phyloP scores from a whole-genome alignment of 2,888 invertebrate species.

The Eristalis intricaria region DNA sequence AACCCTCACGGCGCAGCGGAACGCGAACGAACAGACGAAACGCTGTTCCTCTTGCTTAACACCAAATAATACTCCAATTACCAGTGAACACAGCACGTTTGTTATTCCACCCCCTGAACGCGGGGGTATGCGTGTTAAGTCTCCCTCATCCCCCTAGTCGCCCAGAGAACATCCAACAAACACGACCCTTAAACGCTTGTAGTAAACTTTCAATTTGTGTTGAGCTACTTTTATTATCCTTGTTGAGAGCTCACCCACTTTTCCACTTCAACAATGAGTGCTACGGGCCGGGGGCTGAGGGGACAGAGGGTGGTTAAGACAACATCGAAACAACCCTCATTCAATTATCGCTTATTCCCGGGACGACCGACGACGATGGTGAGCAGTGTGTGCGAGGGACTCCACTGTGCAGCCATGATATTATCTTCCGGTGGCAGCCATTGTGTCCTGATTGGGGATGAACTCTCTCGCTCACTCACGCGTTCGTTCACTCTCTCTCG shows the following conservation, averaged over 20 bases:
- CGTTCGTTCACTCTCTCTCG: neutral
- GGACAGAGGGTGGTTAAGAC: conserved; percentile 5
- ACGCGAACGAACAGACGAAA: conserved; percentile 20
- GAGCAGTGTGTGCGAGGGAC: conserved; percentile 5
- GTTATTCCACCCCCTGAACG: neutral
- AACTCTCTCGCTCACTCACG: conserved; percentile 42
- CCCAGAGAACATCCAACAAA: conserved; percentile 38
- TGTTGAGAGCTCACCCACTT: conserved; percentile 69
- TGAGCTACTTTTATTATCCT: conserved; percentile 67
- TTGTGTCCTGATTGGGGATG: conserved; percentile 70
- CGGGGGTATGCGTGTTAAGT: neutral
- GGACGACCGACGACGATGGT: neutral
- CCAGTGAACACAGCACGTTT: conserved; percentile 33
- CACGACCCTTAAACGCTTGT: conserved; percentile 68
- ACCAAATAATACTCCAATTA: conserved; percentile 69
- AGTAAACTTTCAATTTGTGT: conserved; percentile 72
- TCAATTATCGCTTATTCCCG: conserved; percentile 72
- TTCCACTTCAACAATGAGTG: conserved; percentile 30
- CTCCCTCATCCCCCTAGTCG: neutral
- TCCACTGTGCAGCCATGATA: conserved; percentile 40
- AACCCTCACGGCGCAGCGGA: conserved; percentile 21
- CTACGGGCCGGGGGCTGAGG: neutral
- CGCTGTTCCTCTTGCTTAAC: conserved; percentile 43
- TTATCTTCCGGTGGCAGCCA: conserved; percentile 68
- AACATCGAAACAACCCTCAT: conserved; percentile 62